Conservation (phyloP, 2,888 invertebrate genomes). For the Drymonia ruficornis region DNA sequence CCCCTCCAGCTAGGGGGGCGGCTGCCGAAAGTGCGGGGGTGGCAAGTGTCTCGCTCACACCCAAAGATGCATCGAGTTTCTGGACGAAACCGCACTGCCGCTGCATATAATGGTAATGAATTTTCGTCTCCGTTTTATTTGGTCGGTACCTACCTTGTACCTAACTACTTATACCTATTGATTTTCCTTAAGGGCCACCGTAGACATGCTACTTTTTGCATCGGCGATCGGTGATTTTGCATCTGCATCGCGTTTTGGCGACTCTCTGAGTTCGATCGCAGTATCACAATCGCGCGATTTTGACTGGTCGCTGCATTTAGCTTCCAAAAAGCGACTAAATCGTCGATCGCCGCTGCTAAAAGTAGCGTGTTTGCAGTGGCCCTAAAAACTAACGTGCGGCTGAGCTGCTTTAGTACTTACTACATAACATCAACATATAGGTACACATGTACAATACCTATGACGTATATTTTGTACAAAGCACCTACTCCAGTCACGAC, state of each 20-base stretch:
- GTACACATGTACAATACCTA: constrained; percentile 42
- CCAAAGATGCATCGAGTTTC: constrained; percentile 80
- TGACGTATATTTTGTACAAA: constrained; percentile 57
- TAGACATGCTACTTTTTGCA: no score
- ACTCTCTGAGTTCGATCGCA: no score
- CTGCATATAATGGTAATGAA: constrained; percentile 75
- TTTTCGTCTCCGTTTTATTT: constrained; percentile 64
- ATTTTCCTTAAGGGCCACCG: no score
- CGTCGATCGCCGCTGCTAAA: no score
- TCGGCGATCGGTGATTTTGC: no score
- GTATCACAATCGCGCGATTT: no score
- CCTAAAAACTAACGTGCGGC: constrained; percentile 10
- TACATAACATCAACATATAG: no score
- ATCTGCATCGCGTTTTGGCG: no score
- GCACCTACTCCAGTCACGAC: constrained; percentile 74
- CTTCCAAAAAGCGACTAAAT: no score
- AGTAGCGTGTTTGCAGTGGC: no score
- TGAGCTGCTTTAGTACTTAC: no score
- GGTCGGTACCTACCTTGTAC: constrained; percentile 17
- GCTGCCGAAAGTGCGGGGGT: constrained; percentile 68
- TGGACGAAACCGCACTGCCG: constrained; percentile 79
- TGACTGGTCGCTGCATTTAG: no score
- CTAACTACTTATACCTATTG: constrained; percentile 27
- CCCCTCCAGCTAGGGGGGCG: constrained; percentile 53
- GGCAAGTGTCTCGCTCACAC: constrained; percentile 72